Base-by-base conservation (phyloP, 2,888 invertebrate genomes). In the Rhagonycha lutea region DNA sequence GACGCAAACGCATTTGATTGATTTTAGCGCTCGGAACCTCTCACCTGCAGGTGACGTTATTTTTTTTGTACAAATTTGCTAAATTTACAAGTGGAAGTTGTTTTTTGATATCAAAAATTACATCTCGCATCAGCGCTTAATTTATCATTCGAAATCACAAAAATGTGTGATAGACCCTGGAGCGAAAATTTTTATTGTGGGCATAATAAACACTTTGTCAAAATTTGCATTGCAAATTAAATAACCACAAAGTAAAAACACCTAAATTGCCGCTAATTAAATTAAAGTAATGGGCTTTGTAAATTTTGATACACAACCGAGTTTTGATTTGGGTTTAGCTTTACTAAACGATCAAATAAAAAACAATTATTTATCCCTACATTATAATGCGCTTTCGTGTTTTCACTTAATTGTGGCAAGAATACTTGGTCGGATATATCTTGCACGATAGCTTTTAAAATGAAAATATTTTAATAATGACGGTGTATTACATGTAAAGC, bases 181-280 rank as follows among this genome's bases (percentile, higher is more conserved):
- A n/a, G 47, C 47, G 47, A 18, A 14, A 62, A 62, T 62, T 62
- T 62, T 62, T 65, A 65, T 65, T 65, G 26, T 65, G 10, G 24
- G n/a, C 26, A 65, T 65, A 65, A 65, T 65, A 65, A 65, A 65
- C 63, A 65, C 63, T 65, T 65, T 65, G 63, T 65, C 26, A 65
- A 65, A 65, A 65, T 65, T 65, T 65, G 63, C 63, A 65, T n/a
- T 65, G 63, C 63, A 65, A 65, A 65, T 65, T 65, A 65, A 18
- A 23, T 24, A 24, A 24, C 63, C 23, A 12, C 63, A 26, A 65
- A 23, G 63, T 65, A 65, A 65, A 65, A 65, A 65, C 63, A 65
- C 18, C 24, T 24, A 24, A 65, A 65, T 65, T 65, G 63, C 63
- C 63, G 24, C 63, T 65, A 65, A 65, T 65, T 65, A 24, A 65